These are phyloP conservation scores for Drosophila mercatorum DNA, from an alignment of 2,888 invertebrate species.

Conservation along the genomic window DNA sequence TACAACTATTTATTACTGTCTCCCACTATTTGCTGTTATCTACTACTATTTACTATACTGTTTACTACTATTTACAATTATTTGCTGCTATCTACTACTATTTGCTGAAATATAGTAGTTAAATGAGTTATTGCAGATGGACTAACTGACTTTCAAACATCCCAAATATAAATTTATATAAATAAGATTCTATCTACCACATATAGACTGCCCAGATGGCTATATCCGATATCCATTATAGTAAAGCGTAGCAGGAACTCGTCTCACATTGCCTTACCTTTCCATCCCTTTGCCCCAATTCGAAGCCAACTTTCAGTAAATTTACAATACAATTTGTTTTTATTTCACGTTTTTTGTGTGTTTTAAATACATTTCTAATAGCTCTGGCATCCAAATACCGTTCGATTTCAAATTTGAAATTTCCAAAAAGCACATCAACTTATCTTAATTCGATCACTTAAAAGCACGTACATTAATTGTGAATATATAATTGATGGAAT, in stretches of 20 bases:
- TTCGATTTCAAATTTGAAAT: slow-evolving; percentile 22
- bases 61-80: not conserved
- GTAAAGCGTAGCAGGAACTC: not conserved
- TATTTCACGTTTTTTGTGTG: slow-evolving; percentile 2
- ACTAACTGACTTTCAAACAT: no score
- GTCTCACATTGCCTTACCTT: not conserved
- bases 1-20: not conserved
- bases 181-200: not conserved
- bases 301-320: not conserved
- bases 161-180: no score
- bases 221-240: not conserved
- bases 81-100: not conserved
- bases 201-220: not conserved
- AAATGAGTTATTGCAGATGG: no score
- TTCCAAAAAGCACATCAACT: slow-evolving; percentile 47
- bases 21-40: not conserved
- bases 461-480: slow-evolving; percentile 41
- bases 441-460: slow-evolving; percentile 47
- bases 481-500: slow-evolving; percentile 37
- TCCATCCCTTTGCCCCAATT: not conserved
- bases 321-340: slow-evolving; percentile 11
- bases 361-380: slow-evolving; percentile 33
- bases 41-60: not conserved
- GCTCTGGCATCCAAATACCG: slow-evolving; percentile 24
- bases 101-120: not conserved